Conservation (phyloP, 2,113 vertebrate species). For the Sitta europaea region DNA sequence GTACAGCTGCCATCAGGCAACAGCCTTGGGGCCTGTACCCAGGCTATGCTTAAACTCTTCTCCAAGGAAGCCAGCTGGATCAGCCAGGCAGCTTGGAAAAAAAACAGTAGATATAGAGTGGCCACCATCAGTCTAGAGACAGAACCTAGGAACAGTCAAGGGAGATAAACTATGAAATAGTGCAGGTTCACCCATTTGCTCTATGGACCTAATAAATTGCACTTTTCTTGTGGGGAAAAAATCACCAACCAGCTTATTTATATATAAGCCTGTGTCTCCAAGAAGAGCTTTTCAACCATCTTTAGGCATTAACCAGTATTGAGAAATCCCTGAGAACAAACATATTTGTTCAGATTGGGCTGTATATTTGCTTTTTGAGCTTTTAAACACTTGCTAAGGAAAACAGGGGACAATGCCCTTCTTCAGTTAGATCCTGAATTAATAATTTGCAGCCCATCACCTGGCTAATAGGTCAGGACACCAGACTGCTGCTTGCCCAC, state of each 20-base stretch:
- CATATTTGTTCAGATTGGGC: neutral
- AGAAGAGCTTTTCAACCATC: neutral
- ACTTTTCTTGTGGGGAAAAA: neutral
- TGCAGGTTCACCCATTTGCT: neutral
- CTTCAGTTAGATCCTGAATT: neutral
- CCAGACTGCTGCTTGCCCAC: neutral
- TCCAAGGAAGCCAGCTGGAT: neutral
- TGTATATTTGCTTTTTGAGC: neutral
- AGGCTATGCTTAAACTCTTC: neutral
- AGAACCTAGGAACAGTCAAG: neutral
- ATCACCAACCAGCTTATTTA: neutral
- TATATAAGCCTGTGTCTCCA: neutral
- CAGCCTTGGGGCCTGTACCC: neutral
- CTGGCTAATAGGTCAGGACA: neutral
- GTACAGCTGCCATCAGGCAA: neutral
- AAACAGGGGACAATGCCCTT: neutral
- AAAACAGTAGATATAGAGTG: neutral
- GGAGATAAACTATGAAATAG: neutral
- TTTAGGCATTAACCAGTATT: neutral
- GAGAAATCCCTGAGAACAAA: neutral
- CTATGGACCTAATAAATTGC: neutral
- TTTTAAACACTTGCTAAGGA: neutral
- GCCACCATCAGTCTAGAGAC: neutral
- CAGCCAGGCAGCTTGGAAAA: neutral
- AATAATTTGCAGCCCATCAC: rapidly evolving